Base-by-base conservation (phyloP, 2,797 vertebrate genomes). In the Lacerta viridis region DNA sequence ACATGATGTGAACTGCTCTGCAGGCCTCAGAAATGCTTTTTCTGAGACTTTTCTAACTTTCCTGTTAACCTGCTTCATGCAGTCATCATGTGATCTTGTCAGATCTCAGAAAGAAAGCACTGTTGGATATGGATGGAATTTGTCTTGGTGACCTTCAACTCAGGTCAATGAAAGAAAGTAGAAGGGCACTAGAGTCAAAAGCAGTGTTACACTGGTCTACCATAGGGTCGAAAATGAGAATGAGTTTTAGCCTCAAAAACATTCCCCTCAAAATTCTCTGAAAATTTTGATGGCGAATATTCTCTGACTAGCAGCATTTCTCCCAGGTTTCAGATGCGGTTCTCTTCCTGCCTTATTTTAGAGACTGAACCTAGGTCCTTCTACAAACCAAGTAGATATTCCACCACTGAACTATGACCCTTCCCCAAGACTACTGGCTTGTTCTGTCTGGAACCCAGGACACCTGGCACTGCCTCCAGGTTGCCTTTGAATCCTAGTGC, bases 121-220 rank as follows among this genome's bases (percentile, higher is more conserved):
- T 71, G 61, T 61, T 61, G 66, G 82, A 41, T 33, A 50, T 84
- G 43, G 75, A 13, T 43, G 66, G 75, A 43, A 46, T 78, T 88
- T 88, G 64, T 43, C 64, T 71, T 87, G 75, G 84, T 89, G 33
- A 89, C 1, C 83, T 27, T 79, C 87, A 43, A 84, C 29, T n/a
- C 55, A 71, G 3, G 59, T 66, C 86, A 75, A 27, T 64, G 59
- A 7, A 33, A 46, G n/a, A 59, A 80, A 74, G 25, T 27, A 50
- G 27, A 50, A 36, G 41, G 69, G n/a, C 23, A 50, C n/a, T 55
- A 17, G 59, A 39, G 74, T 39, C 17, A 78, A 50, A 71, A 33
- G 17, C 29, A 77, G 39, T 29, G 25, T 15, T 27, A 13, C 25
- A 15, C 17, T 55, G 10, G 3, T 13, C 25, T 43, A 77, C 33